Conservation (phyloP, 2,113 vertebrate species). For the Butastur rufipennis region DNA sequence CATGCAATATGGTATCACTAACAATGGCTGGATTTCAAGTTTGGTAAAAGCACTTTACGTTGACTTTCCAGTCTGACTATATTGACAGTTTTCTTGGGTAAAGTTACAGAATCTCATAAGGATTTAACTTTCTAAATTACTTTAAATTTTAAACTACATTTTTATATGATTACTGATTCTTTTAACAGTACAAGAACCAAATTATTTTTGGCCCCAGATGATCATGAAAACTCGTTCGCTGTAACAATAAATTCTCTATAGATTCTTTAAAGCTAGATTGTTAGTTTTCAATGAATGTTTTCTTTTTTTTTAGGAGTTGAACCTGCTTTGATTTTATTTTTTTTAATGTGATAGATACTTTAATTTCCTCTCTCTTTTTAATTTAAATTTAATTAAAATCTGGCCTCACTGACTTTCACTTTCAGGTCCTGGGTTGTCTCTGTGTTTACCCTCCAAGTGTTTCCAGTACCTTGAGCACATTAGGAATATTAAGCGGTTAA, state of each 20-base stretch:
- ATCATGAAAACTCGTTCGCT: not conserved
- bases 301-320: not conserved
- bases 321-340: not conserved
- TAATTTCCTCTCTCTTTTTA: constrained; percentile 56
- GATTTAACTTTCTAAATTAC: not conserved
- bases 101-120: not conserved
- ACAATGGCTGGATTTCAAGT: not conserved
- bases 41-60: not conserved
- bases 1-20: not conserved
- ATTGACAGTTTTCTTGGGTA: not conserved
- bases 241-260: not conserved
- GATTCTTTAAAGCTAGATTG: not conserved
- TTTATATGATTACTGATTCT: not conserved
- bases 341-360: constrained; percentile 18
- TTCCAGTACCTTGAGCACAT: constrained; percentile 41
- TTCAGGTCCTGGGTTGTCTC: constrained; percentile 20
- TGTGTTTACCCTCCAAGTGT: constrained; percentile 49
- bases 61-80: not conserved
- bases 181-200: not conserved
- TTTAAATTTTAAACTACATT: not conserved
- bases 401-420: constrained; percentile 32
- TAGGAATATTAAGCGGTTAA: constrained; percentile 66
- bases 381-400: constrained; percentile 66
- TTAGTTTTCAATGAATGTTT: not conserved
- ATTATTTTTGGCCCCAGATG: not conserved